Conservation (phyloP, 2,113 vertebrate species). For the Callorhinus ursinus region DNA sequence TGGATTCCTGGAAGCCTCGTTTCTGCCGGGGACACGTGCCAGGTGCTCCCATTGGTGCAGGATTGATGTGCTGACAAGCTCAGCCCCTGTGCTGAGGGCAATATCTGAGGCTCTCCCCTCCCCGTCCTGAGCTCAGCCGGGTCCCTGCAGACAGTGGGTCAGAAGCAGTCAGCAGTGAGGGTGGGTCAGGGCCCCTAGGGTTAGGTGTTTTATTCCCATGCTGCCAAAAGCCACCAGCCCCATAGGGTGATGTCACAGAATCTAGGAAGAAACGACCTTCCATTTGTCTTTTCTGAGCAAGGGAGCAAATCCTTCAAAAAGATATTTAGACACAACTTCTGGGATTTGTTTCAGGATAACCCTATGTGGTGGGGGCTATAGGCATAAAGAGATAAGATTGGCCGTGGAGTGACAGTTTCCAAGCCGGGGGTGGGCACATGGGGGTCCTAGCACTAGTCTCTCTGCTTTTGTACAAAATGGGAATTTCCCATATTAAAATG, state of each 20-base stretch:
- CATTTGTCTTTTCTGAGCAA: not conserved
- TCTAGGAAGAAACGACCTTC: not conserved
- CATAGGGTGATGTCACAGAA: not conserved
- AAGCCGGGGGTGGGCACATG: not conserved
- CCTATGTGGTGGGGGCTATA: no score
- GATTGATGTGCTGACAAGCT: not conserved
- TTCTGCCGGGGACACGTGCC: not conserved
- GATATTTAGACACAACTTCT: not conserved
- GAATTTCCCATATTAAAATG: not conserved
- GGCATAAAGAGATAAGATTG: not conserved
- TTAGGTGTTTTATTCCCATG: not conserved
- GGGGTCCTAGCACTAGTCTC: not conserved
- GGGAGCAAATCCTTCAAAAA: not conserved
- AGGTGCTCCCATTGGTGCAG: not conserved
- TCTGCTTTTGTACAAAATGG: not conserved
- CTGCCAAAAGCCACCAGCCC: not conserved
- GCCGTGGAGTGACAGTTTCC: accelerated
- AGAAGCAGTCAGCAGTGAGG: no score
- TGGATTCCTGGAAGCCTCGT: not conserved
- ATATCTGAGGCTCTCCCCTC: not conserved
- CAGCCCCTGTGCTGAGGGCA: accelerated
- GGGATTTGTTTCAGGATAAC: not conserved
- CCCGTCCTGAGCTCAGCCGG: not conserved
- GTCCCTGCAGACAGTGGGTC: not conserved
- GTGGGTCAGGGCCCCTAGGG: not conserved